Base-by-base conservation (phyloP, 2,797 vertebrate genomes). In the Choloepus didactylus region DNA sequence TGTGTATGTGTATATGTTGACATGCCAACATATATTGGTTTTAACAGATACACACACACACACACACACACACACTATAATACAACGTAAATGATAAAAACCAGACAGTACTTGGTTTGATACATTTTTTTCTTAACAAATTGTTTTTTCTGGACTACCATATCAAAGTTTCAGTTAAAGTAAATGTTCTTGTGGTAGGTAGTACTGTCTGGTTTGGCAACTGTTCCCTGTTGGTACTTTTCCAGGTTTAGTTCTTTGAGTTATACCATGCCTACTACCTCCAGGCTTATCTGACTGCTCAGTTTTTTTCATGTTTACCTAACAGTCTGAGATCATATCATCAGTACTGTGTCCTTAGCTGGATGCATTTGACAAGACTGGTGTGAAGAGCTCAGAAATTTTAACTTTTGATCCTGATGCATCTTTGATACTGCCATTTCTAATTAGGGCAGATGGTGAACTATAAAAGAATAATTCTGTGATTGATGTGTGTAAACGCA, bases 161-260 rank as follows among this genome's bases (percentile, higher is more conserved):
- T 94, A 64, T 82, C 46, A 85, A 59, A 75, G 60, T 76, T 91
- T 46, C 79, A 35, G 7, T 79, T 89, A 49, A 92, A 90, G 46
- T 59, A 23, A 76, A 15, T 95, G 14, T 70, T 91, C 41, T 76
- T 62, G 70, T 0, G 49, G 3, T 59, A 41, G 49, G 3, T 59
- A 41, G 54, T 35, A 7, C 29, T 80, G 0, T 77, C 64, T 93
- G 29, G 19, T 44, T 80, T 64, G 83, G 31, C 66, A 59, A 2
- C 60, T 80, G 27, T 89, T 91, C 18, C n/a, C 76, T 89, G 21
- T 27, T 56, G n/a, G 5, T 56, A 44, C n/a, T 88, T 94, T 91
- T 29, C 51, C 9, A 38, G 25, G 18, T 91, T 89, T 9, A 77
- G 15, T 77, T 88, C 16, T 93, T 62, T 91, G 9, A n/a, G 14